Percentiles rank a stretch among this genome's conserved stretches.
These are phyloP conservation scores for Halesus radiatus DNA, from an alignment of 1,140 invertebrate species.

Conservation along the genomic window DNA sequence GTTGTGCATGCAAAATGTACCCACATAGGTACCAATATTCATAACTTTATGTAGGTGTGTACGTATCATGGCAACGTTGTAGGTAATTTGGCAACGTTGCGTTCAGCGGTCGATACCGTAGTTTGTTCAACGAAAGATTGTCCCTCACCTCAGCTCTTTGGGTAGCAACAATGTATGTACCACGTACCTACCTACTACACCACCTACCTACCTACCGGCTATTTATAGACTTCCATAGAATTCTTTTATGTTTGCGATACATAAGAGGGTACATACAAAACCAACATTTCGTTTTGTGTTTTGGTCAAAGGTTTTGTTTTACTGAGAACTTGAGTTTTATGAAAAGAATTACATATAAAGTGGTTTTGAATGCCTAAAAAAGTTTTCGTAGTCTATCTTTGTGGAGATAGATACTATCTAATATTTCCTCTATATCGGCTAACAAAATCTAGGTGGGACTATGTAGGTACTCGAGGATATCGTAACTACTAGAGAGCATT, in stretches of 20 bases:
- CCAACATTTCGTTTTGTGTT: no score
- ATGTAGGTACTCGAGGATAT: no score
- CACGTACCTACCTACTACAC: neutral
- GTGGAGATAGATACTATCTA: no score
- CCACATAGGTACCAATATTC: no score
- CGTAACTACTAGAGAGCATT: no score
- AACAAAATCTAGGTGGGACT: no score
- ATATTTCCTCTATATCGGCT: no score
- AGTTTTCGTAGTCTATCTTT: no score
- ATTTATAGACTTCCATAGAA: neutral
- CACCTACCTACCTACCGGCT: neutral
- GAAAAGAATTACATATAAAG: no score
- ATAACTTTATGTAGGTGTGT: neutral
- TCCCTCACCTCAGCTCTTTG: constrained; percentile 28
- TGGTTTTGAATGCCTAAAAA: no score
- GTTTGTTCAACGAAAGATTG: constrained; percentile 36
- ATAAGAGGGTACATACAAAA: no score
- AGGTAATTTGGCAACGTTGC: constrained; percentile 40
- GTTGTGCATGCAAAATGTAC: no score
- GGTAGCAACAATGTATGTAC: constrained; percentile 27
- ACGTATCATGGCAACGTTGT: constrained; percentile 36
- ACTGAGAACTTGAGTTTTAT: neutral
- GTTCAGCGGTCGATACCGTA: constrained; percentile 42
- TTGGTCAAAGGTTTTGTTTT: constrained; percentile 4
- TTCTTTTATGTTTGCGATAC: neutral